Conservation (phyloP, 2,113 vertebrate genomes). For the Haplochromis vanheusdeni region DNA sequence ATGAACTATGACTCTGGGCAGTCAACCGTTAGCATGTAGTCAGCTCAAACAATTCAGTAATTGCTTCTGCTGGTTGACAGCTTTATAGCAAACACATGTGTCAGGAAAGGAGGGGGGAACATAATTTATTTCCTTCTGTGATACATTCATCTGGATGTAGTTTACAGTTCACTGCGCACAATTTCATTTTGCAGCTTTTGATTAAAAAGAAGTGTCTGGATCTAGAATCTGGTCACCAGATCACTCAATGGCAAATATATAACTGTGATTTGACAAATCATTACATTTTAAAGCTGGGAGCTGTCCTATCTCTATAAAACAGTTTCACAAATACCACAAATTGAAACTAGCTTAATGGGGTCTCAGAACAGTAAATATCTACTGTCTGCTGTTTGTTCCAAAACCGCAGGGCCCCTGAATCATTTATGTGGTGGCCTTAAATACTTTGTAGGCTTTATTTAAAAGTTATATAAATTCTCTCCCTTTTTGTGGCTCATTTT, state of each 20-base stretch:
- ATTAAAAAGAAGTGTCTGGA: constrained; percentile 28
- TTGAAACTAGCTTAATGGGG: not conserved
- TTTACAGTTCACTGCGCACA: constrained; percentile 24
- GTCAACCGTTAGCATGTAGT: not conserved
- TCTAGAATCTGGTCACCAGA: constrained; percentile 3
- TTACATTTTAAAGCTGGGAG: not conserved
- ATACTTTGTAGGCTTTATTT: not conserved
- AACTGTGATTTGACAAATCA: constrained; percentile 28
- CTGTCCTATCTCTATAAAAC: not conserved
- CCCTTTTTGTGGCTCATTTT: not conserved
- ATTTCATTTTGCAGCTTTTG: constrained; percentile 26
- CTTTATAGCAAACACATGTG: constrained; percentile 47
- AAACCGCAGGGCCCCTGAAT: not conserved
- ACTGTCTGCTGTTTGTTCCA: not conserved
- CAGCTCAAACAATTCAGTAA: constrained; percentile 32
- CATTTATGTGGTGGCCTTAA: not conserved
- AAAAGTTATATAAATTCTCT: not conserved
- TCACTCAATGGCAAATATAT: constrained; percentile 3
- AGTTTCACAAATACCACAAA: not conserved
- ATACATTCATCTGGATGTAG: constrained; percentile 27
- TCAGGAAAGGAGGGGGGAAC: not conserved
- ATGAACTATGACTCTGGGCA: constrained; percentile 12
- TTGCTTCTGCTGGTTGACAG: constrained; percentile 42
- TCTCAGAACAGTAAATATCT: not conserved
- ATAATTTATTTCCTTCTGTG: constrained; percentile 19